These are phyloP conservation scores for Euzophera pinguis DNA, from an alignment of 2,888 invertebrate species.

Conservation along the genomic window DNA sequence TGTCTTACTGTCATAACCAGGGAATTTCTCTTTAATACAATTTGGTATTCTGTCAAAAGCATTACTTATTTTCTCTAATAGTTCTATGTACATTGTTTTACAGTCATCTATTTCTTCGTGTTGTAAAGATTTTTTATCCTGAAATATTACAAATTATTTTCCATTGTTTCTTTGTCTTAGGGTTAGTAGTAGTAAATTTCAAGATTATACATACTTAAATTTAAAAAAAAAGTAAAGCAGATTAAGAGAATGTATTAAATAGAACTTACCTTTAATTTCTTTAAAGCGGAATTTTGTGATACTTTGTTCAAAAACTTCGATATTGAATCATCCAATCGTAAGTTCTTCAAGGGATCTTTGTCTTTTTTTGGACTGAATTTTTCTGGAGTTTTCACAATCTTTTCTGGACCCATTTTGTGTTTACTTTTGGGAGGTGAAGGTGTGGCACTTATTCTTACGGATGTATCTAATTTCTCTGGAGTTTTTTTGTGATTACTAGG, in stretches of 20 bases:
- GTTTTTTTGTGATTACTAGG: slow-evolving; percentile 21
- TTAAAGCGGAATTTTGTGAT: slow-evolving; percentile 38
- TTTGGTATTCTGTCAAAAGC: slow-evolving; percentile 83
- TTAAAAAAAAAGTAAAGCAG: too few species aligned
- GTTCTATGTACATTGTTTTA: slow-evolving; percentile 78
- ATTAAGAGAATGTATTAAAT: too few species aligned
- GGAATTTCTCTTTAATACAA: slow-evolving; percentile 79
- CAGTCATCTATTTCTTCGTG: slow-evolving; percentile 46
- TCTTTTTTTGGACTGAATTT: slow-evolving; percentile 32
- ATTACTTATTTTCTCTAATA: slow-evolving; percentile 82
- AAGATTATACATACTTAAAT: too few species aligned
- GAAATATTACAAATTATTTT: slow-evolving; percentile 11
- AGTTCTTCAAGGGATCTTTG: slow-evolving; percentile 43
- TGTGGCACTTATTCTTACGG: slow-evolving; percentile 39
- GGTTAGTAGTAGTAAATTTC: too few species aligned
- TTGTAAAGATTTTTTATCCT: slow-evolving; percentile 32
- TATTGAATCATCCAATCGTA: slow-evolving; percentile 45
- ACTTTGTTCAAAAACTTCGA: slow-evolving; percentile 40
- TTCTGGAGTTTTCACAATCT: slow-evolving; percentile 36
- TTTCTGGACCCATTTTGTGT: slow-evolving; percentile 21
- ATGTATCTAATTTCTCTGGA: slow-evolving; percentile 31
- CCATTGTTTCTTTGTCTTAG: too few species aligned
- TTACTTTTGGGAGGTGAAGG: slow-evolving; percentile 37
- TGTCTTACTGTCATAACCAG: slow-evolving; percentile 78
- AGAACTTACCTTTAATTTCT: slow-evolving; percentile 34